phyloP scores from a whole-genome alignment of 1,140 invertebrate genomes.

The Macrotrachela quadricornifera region DNA sequence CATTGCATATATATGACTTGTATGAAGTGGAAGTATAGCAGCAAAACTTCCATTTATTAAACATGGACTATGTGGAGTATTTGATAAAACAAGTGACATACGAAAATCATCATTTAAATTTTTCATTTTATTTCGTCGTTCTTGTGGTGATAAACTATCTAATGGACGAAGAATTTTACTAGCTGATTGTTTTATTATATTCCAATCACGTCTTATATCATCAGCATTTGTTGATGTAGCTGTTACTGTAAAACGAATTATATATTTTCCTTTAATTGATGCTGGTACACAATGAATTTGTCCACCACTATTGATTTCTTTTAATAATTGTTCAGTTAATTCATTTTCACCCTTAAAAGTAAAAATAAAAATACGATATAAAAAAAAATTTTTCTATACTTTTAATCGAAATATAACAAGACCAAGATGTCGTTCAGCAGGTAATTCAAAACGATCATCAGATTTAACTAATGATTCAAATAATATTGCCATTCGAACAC shows the following conservation, averaged over 20 bases:
- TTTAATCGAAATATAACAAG: slow-evolving; percentile 26
- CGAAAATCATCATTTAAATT: slow-evolving; percentile 43
- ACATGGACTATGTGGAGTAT: slow-evolving; percentile 86
- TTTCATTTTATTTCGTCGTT: not conserved
- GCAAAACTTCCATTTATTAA: slow-evolving; percentile 87
- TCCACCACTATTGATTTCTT: slow-evolving; percentile 23
- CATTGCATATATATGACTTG: too few species aligned
- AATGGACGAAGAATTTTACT: slow-evolving; percentile 36
- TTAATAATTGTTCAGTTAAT: slow-evolving; percentile 24
- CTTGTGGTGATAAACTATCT: too few species aligned
- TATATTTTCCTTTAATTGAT: slow-evolving; percentile 47
- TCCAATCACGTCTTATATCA: slow-evolving; percentile 68
- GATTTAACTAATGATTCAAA: slow-evolving; percentile 21
- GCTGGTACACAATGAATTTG: slow-evolving; percentile 29
- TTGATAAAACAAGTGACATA: slow-evolving; percentile 64
- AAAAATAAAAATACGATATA: too few species aligned
- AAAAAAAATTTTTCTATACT: not conserved
- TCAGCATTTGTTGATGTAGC: slow-evolving; percentile 64
- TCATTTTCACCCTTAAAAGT: slow-evolving; percentile 18
- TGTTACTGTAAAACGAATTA: slow-evolving; percentile 76
- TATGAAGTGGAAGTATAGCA: slow-evolving; percentile 45
- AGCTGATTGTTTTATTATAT: slow-evolving; percentile 56
- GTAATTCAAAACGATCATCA: slow-evolving; percentile 25
- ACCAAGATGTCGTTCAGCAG: slow-evolving; percentile 20
- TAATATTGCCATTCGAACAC: slow-evolving; percentile 18